phyloP scores from a whole-genome alignment of 2,113 vertebrate genomes.

The Sylvia atricapilla region DNA sequence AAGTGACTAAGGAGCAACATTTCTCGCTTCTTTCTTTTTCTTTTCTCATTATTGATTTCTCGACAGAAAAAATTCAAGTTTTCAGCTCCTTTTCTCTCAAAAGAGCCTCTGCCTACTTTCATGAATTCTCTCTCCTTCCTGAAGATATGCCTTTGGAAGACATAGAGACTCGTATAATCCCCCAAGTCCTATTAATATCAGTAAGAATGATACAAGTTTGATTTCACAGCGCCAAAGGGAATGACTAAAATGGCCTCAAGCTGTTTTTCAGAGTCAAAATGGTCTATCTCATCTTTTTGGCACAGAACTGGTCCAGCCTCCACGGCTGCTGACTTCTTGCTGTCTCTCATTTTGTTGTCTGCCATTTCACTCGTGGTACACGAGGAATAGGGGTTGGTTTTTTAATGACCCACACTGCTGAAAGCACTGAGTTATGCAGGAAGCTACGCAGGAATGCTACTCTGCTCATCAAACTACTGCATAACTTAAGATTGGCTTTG shows the following conservation, averaged over 20 bases:
- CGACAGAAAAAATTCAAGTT: neutral
- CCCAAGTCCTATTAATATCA: neutral
- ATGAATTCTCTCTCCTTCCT: neutral
- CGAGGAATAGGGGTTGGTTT: neutral
- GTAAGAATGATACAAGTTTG: neutral
- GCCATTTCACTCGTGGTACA: neutral
- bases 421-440: neutral
- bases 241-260: neutral
- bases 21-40: neutral
- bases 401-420: constrained; percentile 13
- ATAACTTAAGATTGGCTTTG: neutral
- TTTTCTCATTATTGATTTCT: neutral
- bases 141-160: neutral
- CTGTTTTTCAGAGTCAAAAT: neutral
- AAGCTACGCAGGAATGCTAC: neutral
- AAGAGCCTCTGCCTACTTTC: neutral
- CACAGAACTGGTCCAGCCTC: neutral
- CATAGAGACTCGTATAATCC: neutral
- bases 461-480: neutral
- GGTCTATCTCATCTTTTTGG: neutral
- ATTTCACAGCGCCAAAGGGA: neutral
- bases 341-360: neutral
- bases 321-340: neutral
- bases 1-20: neutral
- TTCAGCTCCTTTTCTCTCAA: neutral